phyloP scores from a whole-genome alignment of 2,888 invertebrate species.

The Seira musarum region DNA sequence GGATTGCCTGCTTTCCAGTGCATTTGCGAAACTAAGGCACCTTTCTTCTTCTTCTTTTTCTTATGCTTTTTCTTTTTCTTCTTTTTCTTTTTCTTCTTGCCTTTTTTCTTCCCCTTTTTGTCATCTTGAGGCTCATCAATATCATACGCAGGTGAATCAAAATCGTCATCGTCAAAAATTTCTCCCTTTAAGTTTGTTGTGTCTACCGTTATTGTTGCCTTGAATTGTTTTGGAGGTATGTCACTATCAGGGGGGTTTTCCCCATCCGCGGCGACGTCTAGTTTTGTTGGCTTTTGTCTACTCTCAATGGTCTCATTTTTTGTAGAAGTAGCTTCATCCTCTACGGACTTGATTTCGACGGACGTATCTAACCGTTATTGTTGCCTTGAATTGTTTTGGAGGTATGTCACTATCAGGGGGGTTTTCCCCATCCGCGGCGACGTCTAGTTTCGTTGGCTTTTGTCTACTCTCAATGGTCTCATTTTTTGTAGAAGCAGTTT shows the following conservation, averaged over 20 bases:
- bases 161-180: neutral
- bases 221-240: conserved; percentile 1
- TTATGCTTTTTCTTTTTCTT: conserved; percentile 45
- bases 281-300: neutral
- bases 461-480: neutral
- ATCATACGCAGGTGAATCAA: neutral
- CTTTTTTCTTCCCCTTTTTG: conserved; percentile 45
- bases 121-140: conserved; percentile 31
- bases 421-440: neutral
- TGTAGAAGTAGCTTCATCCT: neutral
- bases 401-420: conserved; percentile 15
- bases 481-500: neutral
- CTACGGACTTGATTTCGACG: conserved; percentile 6
- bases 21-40: conserved; percentile 25
- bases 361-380: neutral
- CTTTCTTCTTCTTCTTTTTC: conserved; percentile 21
- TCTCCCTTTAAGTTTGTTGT: neutral
- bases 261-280: neutral
- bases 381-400: neutral
- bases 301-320: neutral
- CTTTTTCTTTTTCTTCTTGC: conserved; percentile 32
- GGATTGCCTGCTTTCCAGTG: conserved; percentile 35
- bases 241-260: conserved; percentile 10
- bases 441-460: neutral
- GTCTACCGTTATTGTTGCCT: conserved; percentile 13